Evolutionary conservation across 1,140 invertebrate genomes (phyloP).

Genomic region (Drosophila elegans): DNA sequence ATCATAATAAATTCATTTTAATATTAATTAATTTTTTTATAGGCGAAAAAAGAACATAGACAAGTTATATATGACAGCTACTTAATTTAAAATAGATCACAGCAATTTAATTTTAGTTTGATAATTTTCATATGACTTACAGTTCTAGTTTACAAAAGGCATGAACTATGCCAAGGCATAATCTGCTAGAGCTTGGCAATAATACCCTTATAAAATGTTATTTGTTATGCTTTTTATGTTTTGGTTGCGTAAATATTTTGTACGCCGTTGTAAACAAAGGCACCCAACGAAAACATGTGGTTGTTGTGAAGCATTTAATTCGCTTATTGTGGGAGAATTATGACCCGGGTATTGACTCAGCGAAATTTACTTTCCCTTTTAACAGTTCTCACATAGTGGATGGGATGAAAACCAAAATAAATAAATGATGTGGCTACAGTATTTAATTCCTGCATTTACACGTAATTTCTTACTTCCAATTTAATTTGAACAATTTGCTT

Average conservation of each 20-base stretch:
- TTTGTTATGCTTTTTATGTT: conserved; percentile 26
- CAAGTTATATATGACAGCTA: background rate
- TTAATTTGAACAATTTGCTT: conserved; percentile 30
- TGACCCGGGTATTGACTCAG: conserved; percentile 7
- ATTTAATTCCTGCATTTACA: conserved; percentile 32
- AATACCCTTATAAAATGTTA: conserved; percentile 19
- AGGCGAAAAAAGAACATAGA: background rate
- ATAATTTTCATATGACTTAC: background rate
- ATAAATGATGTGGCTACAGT: conserved; percentile 4
- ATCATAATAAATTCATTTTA: too few relatives aligned
- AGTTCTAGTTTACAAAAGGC: background rate
- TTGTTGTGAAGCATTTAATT: conserved; percentile 24
- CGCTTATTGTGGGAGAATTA: conserved; percentile 26
- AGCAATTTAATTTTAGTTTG: background rate
- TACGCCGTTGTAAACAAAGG: conserved; percentile 15
- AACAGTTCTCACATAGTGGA: background rate
- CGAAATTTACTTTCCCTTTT: conserved; percentile 18
- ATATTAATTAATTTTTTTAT: too few relatives aligned
- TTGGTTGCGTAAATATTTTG: conserved; percentile 29
- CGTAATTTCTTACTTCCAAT: conserved; percentile 17
- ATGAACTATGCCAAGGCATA: too few relatives aligned
- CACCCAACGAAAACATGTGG: conserved; percentile 11
- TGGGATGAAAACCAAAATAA: conserved; percentile 13
- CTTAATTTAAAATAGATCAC: background rate
- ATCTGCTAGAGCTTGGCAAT: conserved; percentile 1